These are phyloP conservation scores for Pseudomyrmex pallidus DNA, from an alignment of 1,140 invertebrate genomes.

Conservation along the genomic window DNA sequence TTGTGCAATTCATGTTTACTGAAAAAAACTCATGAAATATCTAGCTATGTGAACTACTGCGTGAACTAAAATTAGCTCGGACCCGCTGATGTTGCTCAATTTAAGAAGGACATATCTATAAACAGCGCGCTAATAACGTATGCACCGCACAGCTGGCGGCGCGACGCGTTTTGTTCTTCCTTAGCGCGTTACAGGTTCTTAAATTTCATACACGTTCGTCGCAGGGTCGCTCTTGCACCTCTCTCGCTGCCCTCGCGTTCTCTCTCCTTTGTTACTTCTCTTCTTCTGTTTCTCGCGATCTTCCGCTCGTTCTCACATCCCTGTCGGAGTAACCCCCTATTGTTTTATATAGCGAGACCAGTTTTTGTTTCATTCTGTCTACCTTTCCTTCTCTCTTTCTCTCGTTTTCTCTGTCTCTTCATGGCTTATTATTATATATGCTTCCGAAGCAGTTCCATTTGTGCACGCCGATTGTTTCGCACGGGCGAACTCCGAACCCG, in stretches of 20 bases:
- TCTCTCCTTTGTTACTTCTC: constrained; percentile 31
- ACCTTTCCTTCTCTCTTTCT: constrained; percentile 38
- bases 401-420: constrained; percentile 65
- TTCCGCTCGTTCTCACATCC: constrained; percentile 27
- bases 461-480: constrained; percentile 72
- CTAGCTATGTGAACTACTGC: too few species aligned
- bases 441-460: constrained; percentile 68
- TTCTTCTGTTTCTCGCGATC: constrained; percentile 30
- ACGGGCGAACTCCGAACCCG: constrained; percentile 65
- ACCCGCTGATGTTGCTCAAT: constrained; percentile 4
- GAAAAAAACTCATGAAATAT: too few species aligned
- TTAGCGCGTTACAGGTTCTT: constrained; percentile 77
- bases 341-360: constrained; percentile 80
- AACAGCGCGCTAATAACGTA: constrained; percentile 63
- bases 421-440: constrained; percentile 77
- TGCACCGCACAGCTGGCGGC: constrained; percentile 73
- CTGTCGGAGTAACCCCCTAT: constrained; percentile 66
- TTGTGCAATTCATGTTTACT: too few species aligned
- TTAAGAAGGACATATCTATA: constrained; percentile 36
- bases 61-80: neutral
- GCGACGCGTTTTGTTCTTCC: constrained; percentile 70
- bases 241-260: constrained; percentile 10
- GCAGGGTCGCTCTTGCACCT: constrained; percentile 47
- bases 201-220: constrained; percentile 75
- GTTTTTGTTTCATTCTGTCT: constrained; percentile 76